Conservation (phyloP, 2,797 vertebrate species). For the Manis pentadactyla region DNA sequence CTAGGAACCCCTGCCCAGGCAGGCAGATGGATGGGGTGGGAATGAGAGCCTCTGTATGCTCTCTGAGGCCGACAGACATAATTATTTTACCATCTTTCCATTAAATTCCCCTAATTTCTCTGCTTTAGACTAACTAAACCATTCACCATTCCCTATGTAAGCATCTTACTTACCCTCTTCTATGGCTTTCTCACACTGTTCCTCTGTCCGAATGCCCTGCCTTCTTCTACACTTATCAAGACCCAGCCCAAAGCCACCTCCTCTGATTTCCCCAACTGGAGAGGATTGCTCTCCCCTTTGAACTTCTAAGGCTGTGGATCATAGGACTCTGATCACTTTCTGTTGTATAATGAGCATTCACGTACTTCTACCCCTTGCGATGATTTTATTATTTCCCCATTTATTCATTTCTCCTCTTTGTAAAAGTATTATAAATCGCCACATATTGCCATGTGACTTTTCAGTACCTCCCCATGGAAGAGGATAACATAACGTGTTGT, state of each 20-base stretch:
- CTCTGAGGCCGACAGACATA: not conserved
- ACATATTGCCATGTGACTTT: not conserved
- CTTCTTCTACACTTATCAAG: not conserved
- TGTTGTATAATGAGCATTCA: not conserved
- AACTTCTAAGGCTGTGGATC: slow-evolving; percentile 19
- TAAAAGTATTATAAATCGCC: not conserved
- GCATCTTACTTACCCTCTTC: not conserved
- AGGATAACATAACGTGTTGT: not conserved
- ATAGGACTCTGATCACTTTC: not conserved
- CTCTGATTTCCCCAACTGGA: not conserved
- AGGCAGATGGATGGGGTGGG: not conserved
- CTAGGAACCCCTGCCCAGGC: not conserved
- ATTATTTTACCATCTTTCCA: not conserved
- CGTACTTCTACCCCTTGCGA: not conserved
- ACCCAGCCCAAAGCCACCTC: slow-evolving; percentile 6
- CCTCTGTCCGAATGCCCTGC: not conserved
- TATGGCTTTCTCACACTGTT: not conserved
- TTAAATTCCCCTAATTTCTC: not conserved
- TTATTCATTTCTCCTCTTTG: not conserved
- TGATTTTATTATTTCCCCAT: not conserved
- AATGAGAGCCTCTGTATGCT: not conserved
- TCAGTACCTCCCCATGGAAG: not conserved
- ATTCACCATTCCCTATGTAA: not conserved
- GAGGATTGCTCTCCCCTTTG: not conserved
- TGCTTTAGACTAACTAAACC: not conserved